These are phyloP conservation scores for Metallyticus violacea DNA, from an alignment of 2,888 invertebrate species.

Conservation along the genomic window DNA sequence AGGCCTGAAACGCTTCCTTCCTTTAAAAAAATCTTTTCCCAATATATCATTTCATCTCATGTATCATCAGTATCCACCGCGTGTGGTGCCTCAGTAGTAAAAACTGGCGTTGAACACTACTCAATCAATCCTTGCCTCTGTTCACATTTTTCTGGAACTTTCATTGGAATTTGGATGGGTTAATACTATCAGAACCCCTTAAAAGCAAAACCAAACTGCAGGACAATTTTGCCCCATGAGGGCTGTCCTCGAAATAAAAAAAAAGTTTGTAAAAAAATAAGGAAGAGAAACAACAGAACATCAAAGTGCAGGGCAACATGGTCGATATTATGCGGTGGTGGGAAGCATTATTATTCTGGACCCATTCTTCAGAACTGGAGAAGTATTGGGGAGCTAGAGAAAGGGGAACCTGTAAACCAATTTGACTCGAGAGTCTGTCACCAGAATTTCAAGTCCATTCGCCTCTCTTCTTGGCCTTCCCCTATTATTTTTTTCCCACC, in stretches of 20 bases:
- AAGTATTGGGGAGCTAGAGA: neutral
- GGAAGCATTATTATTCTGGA: slow-evolving; percentile 27
- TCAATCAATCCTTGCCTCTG: too few species aligned
- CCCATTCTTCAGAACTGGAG: slow-evolving; percentile 7
- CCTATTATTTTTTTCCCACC: neutral
- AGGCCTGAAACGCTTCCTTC: too few species aligned
- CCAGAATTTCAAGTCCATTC: slow-evolving; percentile 30
- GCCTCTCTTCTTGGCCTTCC: neutral
- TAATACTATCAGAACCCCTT: neutral
- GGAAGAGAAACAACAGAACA: neutral
- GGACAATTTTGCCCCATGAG: neutral
- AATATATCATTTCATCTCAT: too few species aligned
- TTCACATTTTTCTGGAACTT: too few species aligned
- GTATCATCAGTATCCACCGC: too few species aligned
- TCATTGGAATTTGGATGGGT: neutral
- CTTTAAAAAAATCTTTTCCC: too few species aligned
- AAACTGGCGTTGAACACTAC: too few species aligned
- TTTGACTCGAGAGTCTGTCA: slow-evolving; percentile 33
- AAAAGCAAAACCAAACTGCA: neutral
- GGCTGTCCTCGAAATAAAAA: neutral
- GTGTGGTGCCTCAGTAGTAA: too few species aligned
- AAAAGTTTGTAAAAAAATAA: neutral
- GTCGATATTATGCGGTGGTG: neutral
- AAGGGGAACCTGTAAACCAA: slow-evolving; percentile 29
- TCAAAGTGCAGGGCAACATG: neutral